These are phyloP conservation scores for Amia ocellicauda DNA, from an alignment of 2,113 vertebrate species.

Conservation along the genomic window DNA sequence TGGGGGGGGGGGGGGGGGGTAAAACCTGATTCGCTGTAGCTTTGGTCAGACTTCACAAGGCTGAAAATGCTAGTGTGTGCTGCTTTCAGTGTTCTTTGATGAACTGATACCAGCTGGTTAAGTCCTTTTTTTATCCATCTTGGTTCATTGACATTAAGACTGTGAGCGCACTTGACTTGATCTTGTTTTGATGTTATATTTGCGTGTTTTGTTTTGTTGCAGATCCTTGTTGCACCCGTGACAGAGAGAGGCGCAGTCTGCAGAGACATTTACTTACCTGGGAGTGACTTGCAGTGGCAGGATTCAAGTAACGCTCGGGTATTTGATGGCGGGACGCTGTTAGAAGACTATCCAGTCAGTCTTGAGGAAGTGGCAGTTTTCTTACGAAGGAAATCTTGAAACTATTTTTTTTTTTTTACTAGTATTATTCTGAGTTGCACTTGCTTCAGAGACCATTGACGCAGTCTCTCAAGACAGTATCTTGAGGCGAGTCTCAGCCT, in stretches of 20 bases:
- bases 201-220: constrained; percentile 27
- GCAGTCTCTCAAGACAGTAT: constrained; percentile 41
- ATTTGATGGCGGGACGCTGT: constrained; percentile 77
- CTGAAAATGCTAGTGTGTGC: too few relatives aligned
- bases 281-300: constrained; percentile 71
- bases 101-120: too few relatives aligned
- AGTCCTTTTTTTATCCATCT: too few relatives aligned
- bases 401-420: constrained; percentile 31
- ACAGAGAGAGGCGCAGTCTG: constrained; percentile 67
- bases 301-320: constrained; percentile 69
- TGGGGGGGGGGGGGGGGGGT: too few relatives aligned
- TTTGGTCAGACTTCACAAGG: too few relatives aligned
- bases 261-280: constrained; percentile 81
- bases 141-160: neutral
- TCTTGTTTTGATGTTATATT: neutral
- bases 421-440: constrained; percentile 66
- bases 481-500: constrained; percentile 41
- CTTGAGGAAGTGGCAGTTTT: constrained; percentile 76
- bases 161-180: neutral
- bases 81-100: too few relatives aligned
- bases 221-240: constrained; percentile 84
- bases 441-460: constrained; percentile 69
- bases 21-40: too few relatives aligned
- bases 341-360: constrained; percentile 72
- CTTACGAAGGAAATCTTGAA: constrained; percentile 53